Evolutionary conservation across 2,113 vertebrate genomes (phyloP).

Genomic region (Pao palembangensis): DNA sequence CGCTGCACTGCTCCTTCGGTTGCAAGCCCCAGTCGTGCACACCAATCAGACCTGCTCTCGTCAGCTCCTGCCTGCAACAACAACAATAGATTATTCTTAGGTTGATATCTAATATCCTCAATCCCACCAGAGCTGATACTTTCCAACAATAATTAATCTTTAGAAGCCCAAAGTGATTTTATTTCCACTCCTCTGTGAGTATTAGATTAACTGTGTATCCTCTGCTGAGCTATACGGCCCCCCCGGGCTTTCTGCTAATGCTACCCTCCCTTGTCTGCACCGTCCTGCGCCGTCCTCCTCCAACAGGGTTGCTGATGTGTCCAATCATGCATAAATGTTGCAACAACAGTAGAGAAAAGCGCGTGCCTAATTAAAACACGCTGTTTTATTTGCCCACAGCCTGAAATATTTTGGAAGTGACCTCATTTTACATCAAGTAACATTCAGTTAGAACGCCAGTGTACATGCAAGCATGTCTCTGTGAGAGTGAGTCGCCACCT

Average conservation of each 20-base stretch:
- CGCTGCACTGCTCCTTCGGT: slow-evolving; percentile 33
- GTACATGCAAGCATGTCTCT: slow-evolving; percentile 4
- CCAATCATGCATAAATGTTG: slow-evolving; percentile 16
- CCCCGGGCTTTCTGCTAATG: slow-evolving; percentile 41
- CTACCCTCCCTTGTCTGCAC: neutral
- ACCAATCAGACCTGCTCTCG: neutral
- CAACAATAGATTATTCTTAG: slow-evolving; percentile 31
- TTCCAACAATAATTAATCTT: slow-evolving; percentile 30
- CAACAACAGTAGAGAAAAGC: slow-evolving; percentile 18
- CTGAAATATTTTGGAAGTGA: slow-evolving; percentile 17
- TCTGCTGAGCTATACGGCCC: slow-evolving; percentile 31
- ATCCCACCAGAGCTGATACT: slow-evolving; percentile 8
- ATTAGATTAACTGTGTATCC: slow-evolving; percentile 53
- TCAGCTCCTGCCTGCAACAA: slow-evolving; percentile 32
- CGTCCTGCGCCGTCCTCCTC: neutral
- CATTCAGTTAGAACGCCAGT: neutral
- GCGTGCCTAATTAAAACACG: slow-evolving; percentile 18
- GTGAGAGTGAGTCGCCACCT: neutral
- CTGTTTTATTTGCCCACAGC: neutral
- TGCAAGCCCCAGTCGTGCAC: slow-evolving; percentile 32
- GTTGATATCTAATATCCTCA: too few species aligned
- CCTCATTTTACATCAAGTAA: neutral
- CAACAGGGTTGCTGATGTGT: slow-evolving; percentile 42
- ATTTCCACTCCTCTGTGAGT: slow-evolving; percentile 28
- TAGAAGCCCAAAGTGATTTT: slow-evolving; percentile 19